Evolutionary conservation across 2,888 invertebrate species (phyloP).

Genomic region (Folsomia candida): DNA sequence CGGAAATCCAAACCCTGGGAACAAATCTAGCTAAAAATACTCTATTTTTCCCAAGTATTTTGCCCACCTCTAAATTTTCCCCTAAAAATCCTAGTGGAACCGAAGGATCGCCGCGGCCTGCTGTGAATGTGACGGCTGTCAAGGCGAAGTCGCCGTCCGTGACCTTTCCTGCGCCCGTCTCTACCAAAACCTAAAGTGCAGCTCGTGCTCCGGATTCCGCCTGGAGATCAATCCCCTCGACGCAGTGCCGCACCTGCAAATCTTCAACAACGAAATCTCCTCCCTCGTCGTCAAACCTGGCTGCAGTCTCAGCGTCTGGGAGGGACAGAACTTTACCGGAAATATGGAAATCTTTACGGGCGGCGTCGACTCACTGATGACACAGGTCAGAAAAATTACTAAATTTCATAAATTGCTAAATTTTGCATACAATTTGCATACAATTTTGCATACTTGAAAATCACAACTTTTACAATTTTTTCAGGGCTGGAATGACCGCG

Average conservation of each 20-base stretch:
- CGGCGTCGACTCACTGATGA: constrained; percentile 20
- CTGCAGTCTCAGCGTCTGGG: constrained; percentile 32
- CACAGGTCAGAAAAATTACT: constrained; percentile 13
- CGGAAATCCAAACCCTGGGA: no score
- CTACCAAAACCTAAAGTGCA: constrained; percentile 36
- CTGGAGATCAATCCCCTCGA: constrained; percentile 34
- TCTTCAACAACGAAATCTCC: constrained; percentile 38
- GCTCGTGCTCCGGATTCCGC: constrained; percentile 35
- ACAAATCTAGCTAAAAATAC: no score
- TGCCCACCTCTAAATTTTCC: no score
- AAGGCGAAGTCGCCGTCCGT: constrained; percentile 23
- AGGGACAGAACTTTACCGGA: constrained; percentile 32
- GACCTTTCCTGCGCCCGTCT: constrained; percentile 34
- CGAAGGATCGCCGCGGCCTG: constrained; percentile 30
- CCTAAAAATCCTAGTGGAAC: constrained; percentile 23
- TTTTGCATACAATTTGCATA: not conserved
- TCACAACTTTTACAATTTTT: constrained; percentile 1
- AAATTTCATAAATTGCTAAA: no score
- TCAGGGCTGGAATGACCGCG: constrained; percentile 38
- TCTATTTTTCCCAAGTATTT: no score
- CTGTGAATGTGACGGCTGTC: constrained; percentile 40
- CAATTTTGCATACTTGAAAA: not conserved
- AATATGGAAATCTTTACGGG: constrained; percentile 13
- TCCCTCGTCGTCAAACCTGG: constrained; percentile 29
- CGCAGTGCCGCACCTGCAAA: constrained; percentile 30